Evolutionary conservation across 1,140 invertebrate genomes (phyloP).

Genomic region (Galleria mellonella): DNA sequence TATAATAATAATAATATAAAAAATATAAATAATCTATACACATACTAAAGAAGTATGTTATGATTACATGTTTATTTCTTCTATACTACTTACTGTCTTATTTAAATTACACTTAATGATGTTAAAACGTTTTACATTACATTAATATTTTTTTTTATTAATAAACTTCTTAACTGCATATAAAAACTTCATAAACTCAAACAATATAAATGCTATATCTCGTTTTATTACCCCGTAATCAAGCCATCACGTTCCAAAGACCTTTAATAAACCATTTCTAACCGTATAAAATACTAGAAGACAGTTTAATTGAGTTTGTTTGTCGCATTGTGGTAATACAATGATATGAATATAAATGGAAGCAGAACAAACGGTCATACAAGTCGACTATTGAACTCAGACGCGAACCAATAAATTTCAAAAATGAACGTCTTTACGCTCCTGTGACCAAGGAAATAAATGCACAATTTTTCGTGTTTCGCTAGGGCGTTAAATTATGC

Average conservation of each 20-base stretch:
- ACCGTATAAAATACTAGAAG: constrained; percentile 8
- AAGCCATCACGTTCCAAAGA: constrained; percentile 22
- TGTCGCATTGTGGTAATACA: constrained; percentile 1
- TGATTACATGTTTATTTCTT: no score
- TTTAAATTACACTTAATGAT: constrained; percentile 9
- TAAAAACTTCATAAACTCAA: constrained; percentile 30
- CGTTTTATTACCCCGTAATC: constrained; percentile 29
- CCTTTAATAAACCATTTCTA: constrained; percentile 25
- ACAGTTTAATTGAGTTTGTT: constrained; percentile 5
- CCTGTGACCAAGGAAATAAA: constrained; percentile 53
- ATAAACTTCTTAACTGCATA: constrained; percentile 28
- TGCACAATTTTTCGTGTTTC: constrained; percentile 58
- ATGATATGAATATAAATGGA: not conserved
- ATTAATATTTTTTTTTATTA: constrained; percentile 14
- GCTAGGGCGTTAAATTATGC: constrained; percentile 58
- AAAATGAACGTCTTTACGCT: constrained; percentile 45
- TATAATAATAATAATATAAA: no score
- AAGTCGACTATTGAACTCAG: constrained; percentile 12
- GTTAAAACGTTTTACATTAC: constrained; percentile 20
- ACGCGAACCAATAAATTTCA: constrained; percentile 17
- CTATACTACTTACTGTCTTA: no score
- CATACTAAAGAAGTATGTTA: no score
- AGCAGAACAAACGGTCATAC: constrained; percentile 1
- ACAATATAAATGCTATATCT: constrained; percentile 27
- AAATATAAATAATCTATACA: no score